Conservation (phyloP, 2,113 vertebrate species). For the Prinia subflava region DNA sequence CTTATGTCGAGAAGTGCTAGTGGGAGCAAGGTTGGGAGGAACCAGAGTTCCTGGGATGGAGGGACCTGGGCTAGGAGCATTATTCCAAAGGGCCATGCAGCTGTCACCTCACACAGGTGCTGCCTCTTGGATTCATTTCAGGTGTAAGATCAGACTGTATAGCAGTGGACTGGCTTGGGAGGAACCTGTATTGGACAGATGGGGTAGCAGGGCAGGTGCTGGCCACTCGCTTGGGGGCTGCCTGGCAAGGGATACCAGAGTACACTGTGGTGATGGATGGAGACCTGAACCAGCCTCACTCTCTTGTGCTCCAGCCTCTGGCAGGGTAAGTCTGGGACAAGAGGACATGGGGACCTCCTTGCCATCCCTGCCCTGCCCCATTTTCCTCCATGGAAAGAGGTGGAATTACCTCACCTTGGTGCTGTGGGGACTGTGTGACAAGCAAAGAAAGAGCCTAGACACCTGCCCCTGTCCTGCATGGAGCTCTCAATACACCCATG, state of each 20-base stretch:
- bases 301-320: constrained; percentile 82
- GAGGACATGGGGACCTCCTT: not conserved
- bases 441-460: not conserved
- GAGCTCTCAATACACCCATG: not conserved
- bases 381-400: not conserved
- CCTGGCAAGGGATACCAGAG: constrained; percentile 71
- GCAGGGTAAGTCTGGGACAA: constrained; percentile 74
- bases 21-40: not conserved
- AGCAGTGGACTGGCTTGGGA: constrained; percentile 88
- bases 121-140: constrained; percentile 34
- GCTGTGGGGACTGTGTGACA: accelerated
- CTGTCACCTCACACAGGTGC: not conserved
- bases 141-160: constrained; percentile 86
- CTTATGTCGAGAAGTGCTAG: too few relatives aligned
- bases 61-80: not conserved
- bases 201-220: constrained; percentile 82
- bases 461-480: not conserved
- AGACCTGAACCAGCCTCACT: constrained; percentile 80
- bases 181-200: constrained; percentile 91
- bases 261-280: constrained; percentile 79
- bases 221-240: constrained; percentile 71
- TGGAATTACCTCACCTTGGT: not conserved
- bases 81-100: not conserved
- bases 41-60: not conserved
- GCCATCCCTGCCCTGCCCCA: not conserved